Base-by-base conservation (phyloP, 2,797 vertebrate genomes). In the Sciurus vulgaris region DNA sequence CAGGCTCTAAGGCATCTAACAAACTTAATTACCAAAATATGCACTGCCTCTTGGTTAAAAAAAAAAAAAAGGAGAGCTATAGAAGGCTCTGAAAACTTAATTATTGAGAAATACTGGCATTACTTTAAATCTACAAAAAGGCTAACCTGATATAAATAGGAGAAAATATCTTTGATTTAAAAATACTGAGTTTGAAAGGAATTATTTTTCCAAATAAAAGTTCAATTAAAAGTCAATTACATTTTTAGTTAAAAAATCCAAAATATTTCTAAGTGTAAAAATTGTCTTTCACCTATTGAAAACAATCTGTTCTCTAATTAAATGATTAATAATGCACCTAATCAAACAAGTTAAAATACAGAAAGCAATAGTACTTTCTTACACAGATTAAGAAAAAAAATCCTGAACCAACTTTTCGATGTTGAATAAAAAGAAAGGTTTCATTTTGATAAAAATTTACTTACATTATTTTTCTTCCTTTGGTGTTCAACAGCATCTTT, bases 381-480 rank as follows among this genome's bases (percentile, higher is more conserved):
- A 92, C 8, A 82, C 79, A 91, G 41, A 88, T 77, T 67, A 83
- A 92, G n/a, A 81, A 18, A 63, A 86, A 76, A 90, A 65, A 35
- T 84, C 30, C 77, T 92, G 47, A 93, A 56, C 15, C 38, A 67
- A 44, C 89, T 77, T 92, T 61, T 93, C 70, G 86, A 54, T 76
- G 6, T 22, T 65, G 14, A 85, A 81, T 76, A 86, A 69, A 85
- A 93, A 65, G 41, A 70, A 93, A 97, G 77, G 24, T 10, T 91
- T 96, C 51, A 89, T 56, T 92, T 33, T 78, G 38, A 38, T 87
- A 72, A 92, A 92, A 38, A 93, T 93, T 95, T 98, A 98, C 99
- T 99, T 99, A 99, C 99, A 7, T 99, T 99, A 98, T 99, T 99
- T 98, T 99, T 99, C 98, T 99, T 99, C 98, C 99, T 99, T 89